phyloP scores from a whole-genome alignment of 2,888 invertebrate genomes.

The Mimas tiliae region DNA sequence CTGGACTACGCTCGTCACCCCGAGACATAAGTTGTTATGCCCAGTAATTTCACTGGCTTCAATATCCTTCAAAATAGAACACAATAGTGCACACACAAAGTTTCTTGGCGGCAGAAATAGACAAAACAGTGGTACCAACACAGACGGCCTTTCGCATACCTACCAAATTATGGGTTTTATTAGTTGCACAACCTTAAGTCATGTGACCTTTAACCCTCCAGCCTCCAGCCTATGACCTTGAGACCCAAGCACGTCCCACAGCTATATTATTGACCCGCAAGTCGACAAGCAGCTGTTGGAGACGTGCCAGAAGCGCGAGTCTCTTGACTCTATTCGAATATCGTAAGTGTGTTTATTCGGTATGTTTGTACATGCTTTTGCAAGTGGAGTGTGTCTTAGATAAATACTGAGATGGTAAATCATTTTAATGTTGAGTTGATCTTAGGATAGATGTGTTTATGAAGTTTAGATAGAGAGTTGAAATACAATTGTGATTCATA shows the following conservation, averaged over 20 bases:
- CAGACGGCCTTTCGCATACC: too few species aligned
- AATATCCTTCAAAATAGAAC: too few species aligned
- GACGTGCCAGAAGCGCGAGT: neutral
- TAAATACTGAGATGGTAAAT: neutral
- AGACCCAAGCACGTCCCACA: slow-evolving; percentile 5
- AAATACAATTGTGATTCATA: neutral
- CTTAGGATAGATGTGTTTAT: too few species aligned
- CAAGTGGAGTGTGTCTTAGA: neutral
- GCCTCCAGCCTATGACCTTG: neutral
- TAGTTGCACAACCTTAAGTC: neutral
- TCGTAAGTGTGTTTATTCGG: slow-evolving; percentile 11
- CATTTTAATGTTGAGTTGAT: neutral
- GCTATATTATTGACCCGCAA: slow-evolving; percentile 9
- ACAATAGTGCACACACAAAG: too few species aligned
- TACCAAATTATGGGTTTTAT: too few species aligned
- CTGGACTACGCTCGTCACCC: too few species aligned
- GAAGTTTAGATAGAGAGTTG: too few species aligned
- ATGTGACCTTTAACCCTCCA: neutral
- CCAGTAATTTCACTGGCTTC: too few species aligned
- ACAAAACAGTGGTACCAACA: too few species aligned
- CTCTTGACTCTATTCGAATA: slow-evolving; percentile 5
- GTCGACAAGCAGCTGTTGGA: slow-evolving; percentile 9
- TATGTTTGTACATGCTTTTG: neutral
- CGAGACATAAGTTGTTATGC: too few species aligned
- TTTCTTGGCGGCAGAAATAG: too few species aligned